These are phyloP conservation scores for Lissocephala sabroskyi DNA, from an alignment of 2,888 invertebrate species.

Conservation along the genomic window DNA sequence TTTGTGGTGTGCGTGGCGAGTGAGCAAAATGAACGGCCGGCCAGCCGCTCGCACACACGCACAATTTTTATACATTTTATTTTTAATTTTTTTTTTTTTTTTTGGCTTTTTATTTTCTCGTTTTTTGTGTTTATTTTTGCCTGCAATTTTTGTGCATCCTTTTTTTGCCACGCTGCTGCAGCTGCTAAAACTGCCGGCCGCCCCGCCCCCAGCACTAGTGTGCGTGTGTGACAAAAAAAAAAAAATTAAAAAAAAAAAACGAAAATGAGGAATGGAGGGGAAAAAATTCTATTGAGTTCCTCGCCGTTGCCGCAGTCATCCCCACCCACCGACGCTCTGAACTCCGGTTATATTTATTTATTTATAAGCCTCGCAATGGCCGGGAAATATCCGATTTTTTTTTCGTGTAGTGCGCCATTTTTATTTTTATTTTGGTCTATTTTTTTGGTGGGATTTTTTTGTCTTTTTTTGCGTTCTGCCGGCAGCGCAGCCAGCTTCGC, in stretches of 20 bases:
- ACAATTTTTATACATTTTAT: conserved; percentile 47
- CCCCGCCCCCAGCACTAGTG: conserved; percentile 13
- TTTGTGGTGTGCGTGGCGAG: conserved; percentile 47
- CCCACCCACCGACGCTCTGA: conserved; percentile 4
- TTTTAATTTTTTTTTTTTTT: conserved; percentile 6
- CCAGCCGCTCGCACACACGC: conserved; percentile 30
- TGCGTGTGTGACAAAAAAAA: conserved; percentile 8
- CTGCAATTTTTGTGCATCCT: conserved; percentile 35
- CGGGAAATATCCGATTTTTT: conserved; percentile 38
- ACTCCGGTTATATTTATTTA: conserved; percentile 63
- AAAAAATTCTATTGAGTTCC: conserved; percentile 11
- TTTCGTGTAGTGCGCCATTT: conserved; percentile 24
- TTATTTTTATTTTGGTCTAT: conserved; percentile 23
- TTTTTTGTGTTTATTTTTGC: conserved; percentile 17
- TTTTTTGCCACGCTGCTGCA: conserved; percentile 19
- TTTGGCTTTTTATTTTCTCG: conserved; percentile 17
- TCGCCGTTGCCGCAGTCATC: conserved; percentile 24
- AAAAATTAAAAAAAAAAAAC: conserved; percentile 1
- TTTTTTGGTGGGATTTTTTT: too few relatives aligned
- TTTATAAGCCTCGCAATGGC: conserved; percentile 48
- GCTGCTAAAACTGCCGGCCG: conserved; percentile 41
- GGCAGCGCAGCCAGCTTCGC: too few relatives aligned
- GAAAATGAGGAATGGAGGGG: conserved; percentile 10
- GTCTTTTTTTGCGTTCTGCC: conserved; percentile 31
- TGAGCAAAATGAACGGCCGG: conserved; percentile 35